phyloP scores from a whole-genome alignment of 2,797 vertebrate genomes.

The Pelochelys cantorii region DNA sequence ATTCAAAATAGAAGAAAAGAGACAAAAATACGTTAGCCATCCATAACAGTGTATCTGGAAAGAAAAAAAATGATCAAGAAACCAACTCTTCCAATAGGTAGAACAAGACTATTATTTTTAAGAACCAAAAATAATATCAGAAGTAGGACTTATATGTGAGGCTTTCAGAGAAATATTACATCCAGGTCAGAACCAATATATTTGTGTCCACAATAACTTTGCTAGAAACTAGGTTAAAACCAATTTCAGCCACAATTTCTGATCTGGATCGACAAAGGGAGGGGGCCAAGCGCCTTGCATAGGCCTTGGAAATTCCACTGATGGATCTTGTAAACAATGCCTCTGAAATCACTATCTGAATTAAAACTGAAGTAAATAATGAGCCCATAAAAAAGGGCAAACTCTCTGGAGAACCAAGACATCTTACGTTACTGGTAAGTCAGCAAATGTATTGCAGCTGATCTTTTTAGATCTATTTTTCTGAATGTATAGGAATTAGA shows the following conservation, averaged over 20 bases:
- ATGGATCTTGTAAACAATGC: background rate
- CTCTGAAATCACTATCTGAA: background rate
- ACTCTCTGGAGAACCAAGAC: background rate
- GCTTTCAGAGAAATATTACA: background rate
- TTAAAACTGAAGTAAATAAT: background rate
- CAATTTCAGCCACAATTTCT: background rate
- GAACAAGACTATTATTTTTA: background rate
- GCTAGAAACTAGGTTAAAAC: background rate
- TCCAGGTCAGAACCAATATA: background rate
- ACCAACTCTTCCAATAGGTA: background rate
- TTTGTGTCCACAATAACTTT: background rate
- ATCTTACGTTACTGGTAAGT: background rate
- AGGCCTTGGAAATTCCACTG: background rate
- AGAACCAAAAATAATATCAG: fast-evolving
- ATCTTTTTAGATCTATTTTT: background rate
- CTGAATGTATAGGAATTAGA: background rate
- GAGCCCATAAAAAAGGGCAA: background rate
- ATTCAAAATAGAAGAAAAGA: background rate
- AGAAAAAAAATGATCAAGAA: background rate
- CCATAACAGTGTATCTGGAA: background rate
- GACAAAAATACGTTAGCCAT: background rate
- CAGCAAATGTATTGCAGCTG: background rate
- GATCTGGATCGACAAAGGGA: background rate
- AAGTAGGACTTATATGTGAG: background rate
- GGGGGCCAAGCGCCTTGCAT: fast-evolving